These are phyloP conservation scores for Anguilla obscura DNA, from an alignment of 2,797 vertebrate genomes.

Conservation along the genomic window DNA sequence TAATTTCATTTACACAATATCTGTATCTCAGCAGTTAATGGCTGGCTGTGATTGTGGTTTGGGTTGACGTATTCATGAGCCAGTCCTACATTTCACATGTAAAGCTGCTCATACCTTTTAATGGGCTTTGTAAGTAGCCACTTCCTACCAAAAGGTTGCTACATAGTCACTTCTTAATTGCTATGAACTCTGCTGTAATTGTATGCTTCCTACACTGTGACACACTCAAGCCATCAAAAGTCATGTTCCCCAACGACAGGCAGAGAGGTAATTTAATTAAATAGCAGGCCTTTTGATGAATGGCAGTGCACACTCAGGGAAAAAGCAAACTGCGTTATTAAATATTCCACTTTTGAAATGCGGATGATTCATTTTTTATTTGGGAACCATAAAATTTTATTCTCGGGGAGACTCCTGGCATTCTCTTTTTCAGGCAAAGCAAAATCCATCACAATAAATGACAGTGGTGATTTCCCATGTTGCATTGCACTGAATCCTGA, in stretches of 20 bases:
- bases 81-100: slow-evolving; percentile 2
- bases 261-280: slow-evolving; percentile 42
- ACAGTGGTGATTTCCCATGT: slow-evolving; percentile 63
- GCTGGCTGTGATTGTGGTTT: background rate
- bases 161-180: slow-evolving; percentile 27
- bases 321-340: slow-evolving; percentile 68
- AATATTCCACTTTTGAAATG: slow-evolving; percentile 65
- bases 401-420: slow-evolving; percentile 39
- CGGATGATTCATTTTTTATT: slow-evolving; percentile 72
- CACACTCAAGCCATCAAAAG: slow-evolving; percentile 19
- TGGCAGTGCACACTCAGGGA: slow-evolving; percentile 62
- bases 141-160: slow-evolving; percentile 13
- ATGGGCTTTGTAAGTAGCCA: background rate
- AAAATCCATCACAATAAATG: slow-evolving; percentile 64
- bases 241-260: slow-evolving; percentile 16
- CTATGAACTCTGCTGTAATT: slow-evolving; percentile 35
- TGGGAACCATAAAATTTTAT: slow-evolving; percentile 65
- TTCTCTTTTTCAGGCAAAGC: slow-evolving; percentile 49
- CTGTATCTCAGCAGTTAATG: background rate
- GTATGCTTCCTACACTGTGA: slow-evolving; percentile 22
- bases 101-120: slow-evolving; percentile 5
- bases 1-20: background rate
- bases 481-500: slow-evolving; percentile 40
- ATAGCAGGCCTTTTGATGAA: slow-evolving; percentile 41
- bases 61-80: background rate